Base-by-base conservation (phyloP, 1,140 invertebrate genomes). In the Diploscapter pachys region DNA sequence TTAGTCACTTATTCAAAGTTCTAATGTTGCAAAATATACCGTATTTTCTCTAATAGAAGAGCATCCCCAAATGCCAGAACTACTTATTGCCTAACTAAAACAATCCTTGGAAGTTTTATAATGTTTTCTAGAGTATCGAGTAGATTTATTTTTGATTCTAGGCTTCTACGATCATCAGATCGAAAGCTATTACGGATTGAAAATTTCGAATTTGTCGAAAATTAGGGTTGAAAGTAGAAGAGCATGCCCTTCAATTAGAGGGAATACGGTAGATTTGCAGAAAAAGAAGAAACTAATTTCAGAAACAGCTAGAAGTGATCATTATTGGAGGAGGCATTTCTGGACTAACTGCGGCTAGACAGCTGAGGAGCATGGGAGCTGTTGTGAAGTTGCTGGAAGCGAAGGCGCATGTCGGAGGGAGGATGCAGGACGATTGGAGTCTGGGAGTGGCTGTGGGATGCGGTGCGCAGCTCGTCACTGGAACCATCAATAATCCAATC, bases 401-500 rank as follows among this genome's bases (percentile, higher is more conserved):
- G 4, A 85, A 81, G 72, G 64, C 76, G 56, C 64, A 83, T 31
- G 78, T 88, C 48, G 89, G 89, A 52, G 88, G 88, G 2, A 79
- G 88, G 51, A 83, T 89, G 13, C 79, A 78, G 59, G 87, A 88
- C 71, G 85, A 87, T 63, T 66, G 77, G 13, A 76, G 75, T 5
- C 62, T 84, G 3, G 86, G 86, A 4, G 75, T 82, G 11, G 81
- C 81, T 73, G 81, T 88, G 6, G 86, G 86, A 8, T 81, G 81
- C 71, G 87, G 88, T 49, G 87, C 87, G 55, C 86, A 88, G 71
- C 79, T 88, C 48, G 68, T 89, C 31, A 86, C 85, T 51, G 87
- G 88, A 4, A 82, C 84, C 65, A 77, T 84, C 54, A 89, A 89
- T 81, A 89, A 89, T 79, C 88, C 88, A 3, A 81, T 89, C 13